phyloP scores from a whole-genome alignment of 2,113 vertebrate genomes.

The Nematolebias whitei region DNA sequence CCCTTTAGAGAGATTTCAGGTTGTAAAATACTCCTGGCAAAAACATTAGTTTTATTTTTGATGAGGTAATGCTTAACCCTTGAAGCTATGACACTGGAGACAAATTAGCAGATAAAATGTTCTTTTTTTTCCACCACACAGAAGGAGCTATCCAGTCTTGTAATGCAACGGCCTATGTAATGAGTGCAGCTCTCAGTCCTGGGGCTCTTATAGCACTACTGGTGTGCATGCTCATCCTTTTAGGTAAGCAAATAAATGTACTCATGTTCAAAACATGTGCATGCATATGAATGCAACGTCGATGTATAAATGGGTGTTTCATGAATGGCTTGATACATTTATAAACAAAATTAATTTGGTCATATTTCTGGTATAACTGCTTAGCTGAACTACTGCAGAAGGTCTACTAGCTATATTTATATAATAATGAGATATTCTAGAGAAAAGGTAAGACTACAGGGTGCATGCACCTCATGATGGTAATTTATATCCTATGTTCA shows the following conservation, averaged over 20 bases:
- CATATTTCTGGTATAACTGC: constrained; percentile 22
- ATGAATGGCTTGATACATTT: constrained; percentile 3
- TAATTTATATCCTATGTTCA: constrained; percentile 4
- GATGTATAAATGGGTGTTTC: constrained; percentile 77
- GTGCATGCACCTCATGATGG: constrained; percentile 1
- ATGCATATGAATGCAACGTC: constrained; percentile 29
- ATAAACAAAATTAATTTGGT: constrained; percentile 22
- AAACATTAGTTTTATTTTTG: not conserved
- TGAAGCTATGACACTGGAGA: constrained; percentile 1
- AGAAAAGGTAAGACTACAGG: constrained; percentile 11
- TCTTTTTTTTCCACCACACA: constrained; percentile 52
- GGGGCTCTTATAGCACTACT: constrained; percentile 94
- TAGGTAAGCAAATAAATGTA: constrained; percentile 83
- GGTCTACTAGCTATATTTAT: constrained; percentile 2
- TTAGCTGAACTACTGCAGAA: constrained; percentile 21
- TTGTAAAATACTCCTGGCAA: not conserved
- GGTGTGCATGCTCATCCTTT: constrained; percentile 94
- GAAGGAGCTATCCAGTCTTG: constrained; percentile 92
- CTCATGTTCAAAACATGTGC: constrained; percentile 6
- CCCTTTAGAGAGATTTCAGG: not conserved
- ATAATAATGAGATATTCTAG: constrained; percentile 6
- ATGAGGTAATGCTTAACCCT: constrained; percentile 13
- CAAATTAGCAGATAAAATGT: constrained; percentile 6
- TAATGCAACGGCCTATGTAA: constrained; percentile 90
- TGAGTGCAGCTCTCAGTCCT: constrained; percentile 90